Conservation (phyloP, 2,797 vertebrate species). For the Vipera ursinii region DNA sequence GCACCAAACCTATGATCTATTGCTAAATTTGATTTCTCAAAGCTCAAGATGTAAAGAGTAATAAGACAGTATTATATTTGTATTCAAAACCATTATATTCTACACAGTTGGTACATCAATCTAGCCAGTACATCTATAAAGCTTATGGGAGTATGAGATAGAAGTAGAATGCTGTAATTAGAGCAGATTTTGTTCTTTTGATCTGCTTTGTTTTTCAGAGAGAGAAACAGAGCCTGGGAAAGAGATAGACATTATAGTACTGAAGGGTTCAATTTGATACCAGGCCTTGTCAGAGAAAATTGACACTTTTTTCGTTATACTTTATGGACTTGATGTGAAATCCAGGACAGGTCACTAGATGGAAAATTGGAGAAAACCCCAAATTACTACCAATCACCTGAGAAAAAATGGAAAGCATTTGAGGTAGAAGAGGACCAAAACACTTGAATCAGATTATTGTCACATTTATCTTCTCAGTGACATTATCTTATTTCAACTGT, state of each 20-base stretch:
- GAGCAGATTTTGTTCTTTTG: not conserved
- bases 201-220: not conserved
- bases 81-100: not conserved
- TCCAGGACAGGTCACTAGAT: not conserved
- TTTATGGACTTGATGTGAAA: not conserved
- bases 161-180: not conserved
- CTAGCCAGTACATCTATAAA: not conserved
- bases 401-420: not conserved
- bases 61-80: not conserved
- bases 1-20: not conserved
- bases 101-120: not conserved
- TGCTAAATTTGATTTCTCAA: not conserved
- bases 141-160: not conserved
- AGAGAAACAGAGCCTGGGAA: not conserved
- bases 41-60: not conserved
- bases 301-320: not conserved
- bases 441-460: not conserved
- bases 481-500: not conserved
- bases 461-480: not conserved
- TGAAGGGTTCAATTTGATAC: not conserved
- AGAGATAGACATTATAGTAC: no score
- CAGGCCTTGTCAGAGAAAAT: not conserved
- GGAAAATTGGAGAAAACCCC: not conserved
- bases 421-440: not conserved
- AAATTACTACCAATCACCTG: not conserved